Evolutionary conservation across 1,140 invertebrate species (phyloP).

Genomic region (Conus ventricosus): DNA sequence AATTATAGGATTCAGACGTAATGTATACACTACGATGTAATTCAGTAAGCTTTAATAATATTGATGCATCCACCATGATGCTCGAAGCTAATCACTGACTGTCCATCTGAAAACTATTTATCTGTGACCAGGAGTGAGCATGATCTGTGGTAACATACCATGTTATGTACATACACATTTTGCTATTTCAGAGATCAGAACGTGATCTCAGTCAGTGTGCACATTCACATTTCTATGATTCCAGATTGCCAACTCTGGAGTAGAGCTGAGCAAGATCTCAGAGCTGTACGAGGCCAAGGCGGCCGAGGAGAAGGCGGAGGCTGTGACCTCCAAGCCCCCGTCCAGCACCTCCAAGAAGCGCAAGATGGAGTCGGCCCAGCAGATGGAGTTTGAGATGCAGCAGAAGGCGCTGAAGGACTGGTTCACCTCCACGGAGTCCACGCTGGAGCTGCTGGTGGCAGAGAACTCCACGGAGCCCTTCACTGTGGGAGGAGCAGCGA

Average conservation of each 20-base stretch:
- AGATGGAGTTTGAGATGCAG: conserved; percentile 78
- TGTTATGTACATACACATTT: too few species aligned
- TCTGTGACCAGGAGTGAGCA: too few species aligned
- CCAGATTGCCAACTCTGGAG: conserved; percentile 69
- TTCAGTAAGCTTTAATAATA: too few species aligned
- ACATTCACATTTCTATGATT: neutral
- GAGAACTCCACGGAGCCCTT: conserved; percentile 77
- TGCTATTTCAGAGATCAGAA: too few species aligned
- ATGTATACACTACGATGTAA: too few species aligned
- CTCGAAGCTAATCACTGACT: too few species aligned
- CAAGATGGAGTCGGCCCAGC: conserved; percentile 60
- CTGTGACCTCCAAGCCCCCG: conserved; percentile 42
- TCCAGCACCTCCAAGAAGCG: conserved; percentile 59
- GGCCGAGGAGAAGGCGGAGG: conserved; percentile 50
- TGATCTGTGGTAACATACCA: too few species aligned
- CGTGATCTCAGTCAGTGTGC: too few species aligned
- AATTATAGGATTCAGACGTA: too few species aligned
- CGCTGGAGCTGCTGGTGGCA: conserved; percentile 76
- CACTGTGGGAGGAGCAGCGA: conserved; percentile 79
- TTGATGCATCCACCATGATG: too few species aligned
- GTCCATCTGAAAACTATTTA: too few species aligned
- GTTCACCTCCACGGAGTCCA: conserved; percentile 79
- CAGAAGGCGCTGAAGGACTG: conserved; percentile 78
- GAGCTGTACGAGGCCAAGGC: conserved; percentile 51
- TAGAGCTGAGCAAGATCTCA: conserved; percentile 61